Evolutionary conservation across 2,113 vertebrate genomes (phyloP).

Genomic region (Anolis sagrei): DNA sequence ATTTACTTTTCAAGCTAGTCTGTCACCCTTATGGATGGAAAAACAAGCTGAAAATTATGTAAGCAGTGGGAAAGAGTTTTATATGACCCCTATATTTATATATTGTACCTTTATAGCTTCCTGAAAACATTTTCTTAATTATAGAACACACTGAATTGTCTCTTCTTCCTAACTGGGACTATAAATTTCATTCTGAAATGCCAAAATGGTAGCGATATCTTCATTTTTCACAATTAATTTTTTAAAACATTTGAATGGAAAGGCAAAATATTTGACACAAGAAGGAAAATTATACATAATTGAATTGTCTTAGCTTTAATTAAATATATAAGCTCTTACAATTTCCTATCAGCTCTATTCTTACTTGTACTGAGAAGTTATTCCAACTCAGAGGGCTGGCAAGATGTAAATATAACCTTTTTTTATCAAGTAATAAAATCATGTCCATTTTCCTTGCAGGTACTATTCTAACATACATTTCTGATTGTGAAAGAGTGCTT

Average conservation of each 20-base stretch:
- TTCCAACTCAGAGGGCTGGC: neutral
- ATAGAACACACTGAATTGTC: neutral
- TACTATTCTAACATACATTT: constrained; percentile 14
- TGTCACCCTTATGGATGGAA: neutral
- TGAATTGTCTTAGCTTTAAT: neutral
- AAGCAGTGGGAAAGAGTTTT: neutral
- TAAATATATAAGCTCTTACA: neutral
- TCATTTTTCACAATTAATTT: neutral
- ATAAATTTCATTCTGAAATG: neutral
- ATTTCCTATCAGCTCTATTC: neutral
- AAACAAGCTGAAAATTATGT: neutral
- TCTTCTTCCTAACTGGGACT: neutral
- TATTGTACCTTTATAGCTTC: neutral
- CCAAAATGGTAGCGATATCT: neutral
- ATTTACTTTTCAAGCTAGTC: neutral
- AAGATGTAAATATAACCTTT: constrained; percentile 4
- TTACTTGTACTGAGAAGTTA: neutral
- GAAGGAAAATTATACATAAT: neutral
- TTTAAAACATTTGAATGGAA: neutral
- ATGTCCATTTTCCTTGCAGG: constrained; percentile 24
- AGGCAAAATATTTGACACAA: neutral
- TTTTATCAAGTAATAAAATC: constrained; percentile 14
- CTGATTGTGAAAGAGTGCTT: constrained; percentile 12
- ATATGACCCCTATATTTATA: too few species aligned
- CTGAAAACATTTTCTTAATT: neutral